phyloP scores from a whole-genome alignment of 2,113 vertebrate genomes.

The Myrmecophaga tridactyla region DNA sequence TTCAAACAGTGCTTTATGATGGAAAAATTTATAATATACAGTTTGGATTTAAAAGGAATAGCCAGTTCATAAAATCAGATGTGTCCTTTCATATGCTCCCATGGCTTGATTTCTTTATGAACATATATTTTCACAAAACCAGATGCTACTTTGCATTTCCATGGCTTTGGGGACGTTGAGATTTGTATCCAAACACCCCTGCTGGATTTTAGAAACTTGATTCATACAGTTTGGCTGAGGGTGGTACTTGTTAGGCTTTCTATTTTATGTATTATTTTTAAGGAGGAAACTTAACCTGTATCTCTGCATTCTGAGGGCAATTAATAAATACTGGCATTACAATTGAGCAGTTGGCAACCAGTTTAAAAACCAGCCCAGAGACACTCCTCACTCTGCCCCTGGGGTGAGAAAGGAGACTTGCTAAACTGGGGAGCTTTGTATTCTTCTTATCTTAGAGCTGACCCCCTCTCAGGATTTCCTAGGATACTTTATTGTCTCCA shows the following conservation, averaged over 20 bases:
- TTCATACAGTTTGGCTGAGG: not conserved
- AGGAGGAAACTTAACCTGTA: constrained; percentile 34
- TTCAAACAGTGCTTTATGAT: not conserved
- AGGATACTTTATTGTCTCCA: not conserved
- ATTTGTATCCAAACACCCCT: not conserved
- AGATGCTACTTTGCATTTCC: not conserved
- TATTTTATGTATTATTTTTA: constrained; percentile 55
- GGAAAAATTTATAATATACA: not conserved
- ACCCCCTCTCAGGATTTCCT: not conserved
- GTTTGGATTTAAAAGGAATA: constrained; percentile 11
- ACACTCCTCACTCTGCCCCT: constrained; percentile 1
- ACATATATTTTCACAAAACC: not conserved
- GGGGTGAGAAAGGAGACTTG: not conserved
- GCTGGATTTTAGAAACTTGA: not conserved
- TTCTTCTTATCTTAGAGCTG: not conserved
- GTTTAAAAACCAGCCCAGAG: constrained; percentile 32
- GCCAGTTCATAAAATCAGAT: not conserved
- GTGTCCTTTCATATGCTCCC: not conserved
- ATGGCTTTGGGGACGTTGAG: not conserved
- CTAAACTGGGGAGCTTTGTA: not conserved
- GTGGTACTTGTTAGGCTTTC: not conserved
- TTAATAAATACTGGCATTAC: constrained; percentile 34
- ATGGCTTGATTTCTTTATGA: constrained; percentile 7
- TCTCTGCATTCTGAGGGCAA: constrained; percentile 36
- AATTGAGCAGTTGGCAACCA: constrained; percentile 40